These are phyloP conservation scores for Anodontia alba DNA, from an alignment of 2,888 invertebrate genomes.

Conservation along the genomic window DNA sequence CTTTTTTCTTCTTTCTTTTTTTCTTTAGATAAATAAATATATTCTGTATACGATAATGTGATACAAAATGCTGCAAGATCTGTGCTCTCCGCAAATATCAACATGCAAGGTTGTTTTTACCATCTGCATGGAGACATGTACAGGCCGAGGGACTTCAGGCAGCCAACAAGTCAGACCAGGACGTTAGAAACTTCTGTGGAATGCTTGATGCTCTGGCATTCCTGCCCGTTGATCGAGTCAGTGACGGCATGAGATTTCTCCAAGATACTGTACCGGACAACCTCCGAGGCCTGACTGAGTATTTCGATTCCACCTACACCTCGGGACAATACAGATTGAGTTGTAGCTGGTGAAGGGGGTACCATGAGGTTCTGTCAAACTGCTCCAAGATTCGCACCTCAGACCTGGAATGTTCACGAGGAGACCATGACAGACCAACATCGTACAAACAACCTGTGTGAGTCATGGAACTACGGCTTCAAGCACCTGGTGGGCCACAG, in stretches of 20 bases:
- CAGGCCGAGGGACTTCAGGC: slow-evolving; percentile 11
- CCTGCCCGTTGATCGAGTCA: slow-evolving; percentile 19
- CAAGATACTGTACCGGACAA: neutral
- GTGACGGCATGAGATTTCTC: slow-evolving; percentile 17
- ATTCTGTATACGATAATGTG: too few species aligned
- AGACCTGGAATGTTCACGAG: too few species aligned
- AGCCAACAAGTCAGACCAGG: neutral
- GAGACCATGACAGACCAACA: too few species aligned
- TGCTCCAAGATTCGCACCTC: too few species aligned
- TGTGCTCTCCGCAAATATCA: too few species aligned
- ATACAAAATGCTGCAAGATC: too few species aligned
- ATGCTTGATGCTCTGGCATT: slow-evolving; percentile 35
- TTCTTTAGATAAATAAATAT: too few species aligned
- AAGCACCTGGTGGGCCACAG: slow-evolving; percentile 25
- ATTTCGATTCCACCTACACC: slow-evolving; percentile 25
- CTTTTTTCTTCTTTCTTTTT: too few species aligned
- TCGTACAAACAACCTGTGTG: slow-evolving; percentile 44
- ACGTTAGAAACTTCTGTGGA: slow-evolving; percentile 11
- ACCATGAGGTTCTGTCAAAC: too few species aligned
- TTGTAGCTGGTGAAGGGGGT: neutral
- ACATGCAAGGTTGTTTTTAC: slow-evolving; percentile 37
- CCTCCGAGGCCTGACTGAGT: neutral
- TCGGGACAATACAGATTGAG: neutral
- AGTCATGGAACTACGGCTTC: slow-evolving; percentile 40
- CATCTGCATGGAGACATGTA: slow-evolving; percentile 34